Evolutionary conservation across 1,140 invertebrate genomes (phyloP), one percentile per base, ranked within the genome.

Genomic region (Helicorthomorpha holstii): DNA sequence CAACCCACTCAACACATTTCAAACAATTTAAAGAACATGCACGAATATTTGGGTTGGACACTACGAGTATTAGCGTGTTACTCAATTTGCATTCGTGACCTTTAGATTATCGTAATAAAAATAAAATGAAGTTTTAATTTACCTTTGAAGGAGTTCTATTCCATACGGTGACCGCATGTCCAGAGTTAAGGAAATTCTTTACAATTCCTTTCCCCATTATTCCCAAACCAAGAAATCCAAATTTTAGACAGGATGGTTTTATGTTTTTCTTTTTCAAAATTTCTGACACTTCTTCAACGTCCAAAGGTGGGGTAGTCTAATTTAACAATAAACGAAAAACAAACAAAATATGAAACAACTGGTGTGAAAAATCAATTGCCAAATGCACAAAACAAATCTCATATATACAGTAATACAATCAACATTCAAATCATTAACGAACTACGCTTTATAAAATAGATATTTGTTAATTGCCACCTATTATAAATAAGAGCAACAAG

Each of bases 191-290:
- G 21, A 97, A 73, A 67, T 95, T 94, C 72, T 90, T 92, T 1
- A 96, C 89, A 61, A 96, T 90, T 21, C 88, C 87, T 43, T 83
- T 81, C n/a, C 92, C 92, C 84, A 97, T 96, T 59, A 89, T 91
- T 41, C 92, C 91, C 7, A 96, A 74, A 1, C 93, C 93, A 29
- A 97, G 76, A 67, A 96, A 96, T 14, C 93, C 93, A 64, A 96
- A 93, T 61, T 82, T 89, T 63, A 88, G 77, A 51, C 75, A 76
- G 12, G 88, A 91, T 1, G 90, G 81, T 50, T 78, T 76, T 53
- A 95, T 90, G 55, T 89, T 84, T 64, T 89, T 90, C 53, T 84
- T 81, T 61, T 83, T 81, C 2, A 89, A 66, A 0, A 82, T 81
- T 58, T 87, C 79, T 0, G 84, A 83, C 1, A 86, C 74, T 27